Conservation (phyloP, 30 jellyfish, hydroid and myxozoan genomes). For the Nemopilema nomurai region DNA sequence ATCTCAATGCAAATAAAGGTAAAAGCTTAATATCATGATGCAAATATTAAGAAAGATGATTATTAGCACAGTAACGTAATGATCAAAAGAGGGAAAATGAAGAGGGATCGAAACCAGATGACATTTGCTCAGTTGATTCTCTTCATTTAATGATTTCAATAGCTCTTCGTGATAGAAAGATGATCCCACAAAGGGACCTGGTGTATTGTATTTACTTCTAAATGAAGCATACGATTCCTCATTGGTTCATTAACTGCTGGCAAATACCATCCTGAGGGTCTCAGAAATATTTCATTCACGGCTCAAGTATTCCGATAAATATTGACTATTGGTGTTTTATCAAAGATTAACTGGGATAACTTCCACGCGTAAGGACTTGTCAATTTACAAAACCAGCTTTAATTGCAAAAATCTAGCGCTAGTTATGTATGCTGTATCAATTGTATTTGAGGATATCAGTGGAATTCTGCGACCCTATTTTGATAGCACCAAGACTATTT, state of each 20-base stretch:
- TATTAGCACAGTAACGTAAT: neutral
- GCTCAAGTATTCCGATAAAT: neutral
- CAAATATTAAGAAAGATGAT: too few species aligned
- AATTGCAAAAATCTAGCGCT: neutral
- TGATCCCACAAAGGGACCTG: neutral
- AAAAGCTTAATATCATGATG: too few species aligned
- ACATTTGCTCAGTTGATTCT: too few species aligned
- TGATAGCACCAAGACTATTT: too few species aligned
- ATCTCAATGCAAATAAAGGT: too few species aligned
- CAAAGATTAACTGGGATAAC: neutral
- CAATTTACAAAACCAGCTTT: neutral
- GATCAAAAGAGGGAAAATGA: neutral
- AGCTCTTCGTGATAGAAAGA: neutral
- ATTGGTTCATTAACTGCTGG: neutral
- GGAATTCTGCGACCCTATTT: too few species aligned
- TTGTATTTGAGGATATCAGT: too few species aligned
- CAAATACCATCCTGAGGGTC: neutral
- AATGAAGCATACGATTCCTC: neutral
- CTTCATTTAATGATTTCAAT: neutral
- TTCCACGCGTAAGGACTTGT: neutral
- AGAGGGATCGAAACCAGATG: neutral
- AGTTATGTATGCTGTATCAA: too few species aligned
- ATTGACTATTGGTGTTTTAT: neutral
- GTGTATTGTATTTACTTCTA: neutral
- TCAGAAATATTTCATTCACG: neutral